phyloP scores from a whole-genome alignment of 2,797 vertebrate genomes.

The Fringilla coelebs region DNA sequence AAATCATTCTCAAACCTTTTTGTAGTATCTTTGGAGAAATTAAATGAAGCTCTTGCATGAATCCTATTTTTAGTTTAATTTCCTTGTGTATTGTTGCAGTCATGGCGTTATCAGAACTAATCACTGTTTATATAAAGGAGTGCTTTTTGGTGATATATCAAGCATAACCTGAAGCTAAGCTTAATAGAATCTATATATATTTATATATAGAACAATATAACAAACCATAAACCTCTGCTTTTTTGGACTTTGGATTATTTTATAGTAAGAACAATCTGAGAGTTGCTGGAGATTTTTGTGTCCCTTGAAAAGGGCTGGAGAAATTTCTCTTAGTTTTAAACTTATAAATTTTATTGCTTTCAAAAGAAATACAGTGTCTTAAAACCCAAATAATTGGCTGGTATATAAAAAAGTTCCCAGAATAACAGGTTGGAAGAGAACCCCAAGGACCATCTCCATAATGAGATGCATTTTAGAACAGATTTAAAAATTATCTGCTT shows the following conservation, averaged over 20 bases:
- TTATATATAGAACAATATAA: neutral
- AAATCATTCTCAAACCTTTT: neutral
- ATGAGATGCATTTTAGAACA: neutral
- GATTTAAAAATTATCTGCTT: neutral
- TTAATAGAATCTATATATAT: neutral
- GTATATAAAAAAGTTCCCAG: neutral
- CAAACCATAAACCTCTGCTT: neutral
- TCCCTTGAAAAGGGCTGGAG: neutral
- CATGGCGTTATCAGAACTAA: neutral
- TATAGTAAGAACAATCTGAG: neutral
- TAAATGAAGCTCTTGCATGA: neutral
- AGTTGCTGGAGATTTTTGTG: neutral
- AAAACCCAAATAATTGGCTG: neutral
- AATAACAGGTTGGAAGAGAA: neutral
- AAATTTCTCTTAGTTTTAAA: neutral
- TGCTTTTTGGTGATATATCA: neutral
- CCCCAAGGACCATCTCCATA: neutral
- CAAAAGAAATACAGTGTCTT: neutral
- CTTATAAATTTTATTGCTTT: neutral
- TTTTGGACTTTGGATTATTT: conserved; percentile 4
- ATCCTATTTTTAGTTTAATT: neutral
- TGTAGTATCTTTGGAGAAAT: neutral
- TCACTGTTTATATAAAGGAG: neutral
- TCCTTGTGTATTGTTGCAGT: neutral
- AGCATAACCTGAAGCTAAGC: neutral